These are phyloP conservation scores for Rosalia funebris DNA, from an alignment of 2,888 invertebrate genomes.

Conservation along the genomic window DNA sequence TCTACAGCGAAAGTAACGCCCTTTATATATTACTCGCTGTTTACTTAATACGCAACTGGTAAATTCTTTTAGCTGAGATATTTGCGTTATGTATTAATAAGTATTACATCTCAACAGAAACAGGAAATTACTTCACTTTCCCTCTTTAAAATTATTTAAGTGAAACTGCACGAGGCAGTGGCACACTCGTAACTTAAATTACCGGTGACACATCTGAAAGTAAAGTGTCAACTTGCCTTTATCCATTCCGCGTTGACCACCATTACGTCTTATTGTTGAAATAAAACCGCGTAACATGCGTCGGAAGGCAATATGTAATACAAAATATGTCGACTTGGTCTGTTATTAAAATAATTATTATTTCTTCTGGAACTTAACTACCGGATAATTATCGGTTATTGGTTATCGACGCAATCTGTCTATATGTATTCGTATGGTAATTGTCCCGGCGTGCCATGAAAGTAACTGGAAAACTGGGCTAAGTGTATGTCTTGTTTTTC, in stretches of 20 bases:
- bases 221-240: background rate
- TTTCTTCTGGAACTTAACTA: constrained; percentile 43
- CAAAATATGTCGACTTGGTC: constrained; percentile 28
- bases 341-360: constrained; percentile 45
- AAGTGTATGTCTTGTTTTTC: background rate
- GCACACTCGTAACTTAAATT: background rate
- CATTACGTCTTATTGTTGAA: too few species aligned
- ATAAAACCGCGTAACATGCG: too few species aligned
- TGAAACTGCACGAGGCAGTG: background rate
- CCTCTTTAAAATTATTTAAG: background rate
- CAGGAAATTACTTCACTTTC: background rate
- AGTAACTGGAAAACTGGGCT: constrained; percentile 21
- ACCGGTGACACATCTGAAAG: background rate
- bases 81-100: background rate
- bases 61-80: background rate
- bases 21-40: too few species aligned
- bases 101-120: background rate
- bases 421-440: constrained; percentile 42
- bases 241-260: too few species aligned
- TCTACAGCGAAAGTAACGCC: too few species aligned
- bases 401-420: constrained; percentile 43
- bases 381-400: constrained; percentile 44
- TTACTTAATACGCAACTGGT: too few species aligned
- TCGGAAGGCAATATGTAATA: too few species aligned
- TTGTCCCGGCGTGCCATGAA: constrained; percentile 30